Percentiles rank a stretch among this genome's conserved stretches.
Conservation (phyloP, 1,140 invertebrate genomes). For the Dufourea novaeangliae region DNA sequence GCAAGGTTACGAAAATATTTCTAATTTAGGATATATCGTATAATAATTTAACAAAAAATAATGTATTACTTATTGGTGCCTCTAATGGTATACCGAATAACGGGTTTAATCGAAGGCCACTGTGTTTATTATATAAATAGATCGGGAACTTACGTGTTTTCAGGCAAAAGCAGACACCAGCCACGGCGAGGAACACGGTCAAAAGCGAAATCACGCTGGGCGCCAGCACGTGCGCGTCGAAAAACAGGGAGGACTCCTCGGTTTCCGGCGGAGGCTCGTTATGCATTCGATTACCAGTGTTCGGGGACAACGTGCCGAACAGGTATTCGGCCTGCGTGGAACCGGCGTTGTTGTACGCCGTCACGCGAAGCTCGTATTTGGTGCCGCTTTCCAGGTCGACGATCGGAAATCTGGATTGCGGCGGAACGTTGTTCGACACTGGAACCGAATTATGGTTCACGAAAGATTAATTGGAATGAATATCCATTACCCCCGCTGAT, state of each 20-base stretch:
- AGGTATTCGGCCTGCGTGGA: conserved; percentile 85
- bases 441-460: conserved; percentile 48
- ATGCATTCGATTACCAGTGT: conserved; percentile 79
- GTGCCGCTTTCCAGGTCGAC: conserved; percentile 86
- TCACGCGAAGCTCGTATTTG: conserved; percentile 86
- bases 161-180: conserved; percentile 82
- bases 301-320: conserved; percentile 84
- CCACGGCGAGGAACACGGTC: conserved; percentile 80
- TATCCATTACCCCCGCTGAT: too few species aligned
- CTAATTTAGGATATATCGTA: too few species aligned
- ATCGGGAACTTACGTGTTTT: conserved; percentile 79
- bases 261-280: conserved; percentile 74
- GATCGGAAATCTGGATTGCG: conserved; percentile 82
- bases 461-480: too few species aligned
- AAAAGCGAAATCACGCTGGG: conserved; percentile 80
- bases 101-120: too few species aligned
- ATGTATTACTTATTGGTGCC: too few species aligned
- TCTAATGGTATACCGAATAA: too few species aligned
- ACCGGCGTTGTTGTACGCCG: conserved; percentile 88
- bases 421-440: conserved; percentile 81
- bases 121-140: too few species aligned
- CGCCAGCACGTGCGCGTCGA: conserved; percentile 81
- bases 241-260: conserved; percentile 77
- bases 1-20: too few species aligned
- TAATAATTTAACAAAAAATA: too few species aligned